Conservation (phyloP, 1,140 invertebrate genomes). For the Pseudomyrmex cubaensis region DNA sequence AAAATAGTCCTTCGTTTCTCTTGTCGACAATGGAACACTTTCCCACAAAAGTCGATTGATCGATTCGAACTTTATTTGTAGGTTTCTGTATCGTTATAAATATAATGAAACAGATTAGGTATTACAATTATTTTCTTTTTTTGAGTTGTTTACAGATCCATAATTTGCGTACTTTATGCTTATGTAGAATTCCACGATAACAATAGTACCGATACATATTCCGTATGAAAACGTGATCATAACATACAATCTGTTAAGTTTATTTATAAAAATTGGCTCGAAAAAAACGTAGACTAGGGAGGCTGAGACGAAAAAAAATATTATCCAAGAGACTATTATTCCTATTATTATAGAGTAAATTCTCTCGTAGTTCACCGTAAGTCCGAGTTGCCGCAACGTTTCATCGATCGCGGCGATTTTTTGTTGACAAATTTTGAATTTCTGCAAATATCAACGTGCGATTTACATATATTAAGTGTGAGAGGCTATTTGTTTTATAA, state of each 20-base stretch:
- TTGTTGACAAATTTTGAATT: not conserved
- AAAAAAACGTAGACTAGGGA: not conserved
- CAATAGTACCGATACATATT: not conserved
- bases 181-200: constrained; percentile 28
- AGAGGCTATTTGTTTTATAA: too few relatives aligned
- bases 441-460: not conserved
- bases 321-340: not conserved
- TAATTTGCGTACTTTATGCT: constrained; percentile 18
- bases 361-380: not conserved
- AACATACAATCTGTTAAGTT: not conserved
- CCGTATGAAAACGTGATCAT: not conserved
- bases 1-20: not conserved
- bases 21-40: not conserved
- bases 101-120: not conserved
- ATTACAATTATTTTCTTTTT: not conserved
- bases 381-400: constrained; percentile 41
- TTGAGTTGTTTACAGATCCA: not conserved
- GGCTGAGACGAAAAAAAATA: too few relatives aligned
- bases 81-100: constrained; percentile 20
- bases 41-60: constrained; percentile 32
- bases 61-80: constrained; percentile 35
- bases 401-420: constrained; percentile 49
- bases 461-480: too few relatives aligned
- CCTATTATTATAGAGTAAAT: constrained; percentile 1
- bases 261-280: not conserved